phyloP scores from a whole-genome alignment of 2,113 vertebrate genomes.

The Lycaon pictus region DNA sequence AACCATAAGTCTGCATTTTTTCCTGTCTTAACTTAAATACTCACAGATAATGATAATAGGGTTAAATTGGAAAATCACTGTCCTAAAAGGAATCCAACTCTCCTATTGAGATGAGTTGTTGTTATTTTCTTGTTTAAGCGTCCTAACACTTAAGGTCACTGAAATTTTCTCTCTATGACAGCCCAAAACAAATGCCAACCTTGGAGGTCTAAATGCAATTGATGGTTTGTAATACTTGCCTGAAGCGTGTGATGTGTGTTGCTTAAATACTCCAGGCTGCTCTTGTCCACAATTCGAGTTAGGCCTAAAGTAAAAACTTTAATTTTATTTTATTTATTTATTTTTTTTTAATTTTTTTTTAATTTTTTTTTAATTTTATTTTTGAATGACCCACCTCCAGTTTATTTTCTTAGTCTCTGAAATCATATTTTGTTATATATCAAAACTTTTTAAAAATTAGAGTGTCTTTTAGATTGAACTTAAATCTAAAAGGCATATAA shows the following conservation, averaged over 20 bases:
- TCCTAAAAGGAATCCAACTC: background rate
- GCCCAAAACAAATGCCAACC: background rate
- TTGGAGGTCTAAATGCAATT: conserved; percentile 3
- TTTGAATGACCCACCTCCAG: background rate
- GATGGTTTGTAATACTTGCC: background rate
- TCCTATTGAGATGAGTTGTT: background rate
- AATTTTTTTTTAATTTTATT: conserved; percentile 1
- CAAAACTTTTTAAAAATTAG: background rate
- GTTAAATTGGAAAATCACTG: conserved; percentile 26
- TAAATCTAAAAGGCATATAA: conserved; percentile 1
- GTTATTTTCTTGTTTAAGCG: background rate
- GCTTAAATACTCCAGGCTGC: background rate
- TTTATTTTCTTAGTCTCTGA: conserved; percentile 44
- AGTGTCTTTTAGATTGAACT: conserved; percentile 29
- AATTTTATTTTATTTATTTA: conserved; percentile 31
- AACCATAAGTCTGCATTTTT: background rate
- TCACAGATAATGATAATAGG: background rate
- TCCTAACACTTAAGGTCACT: background rate
- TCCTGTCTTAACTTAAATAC: conserved; percentile 5
- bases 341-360: no score
- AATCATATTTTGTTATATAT: background rate
- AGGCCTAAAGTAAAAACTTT: background rate
- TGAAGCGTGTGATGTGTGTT: background rate
- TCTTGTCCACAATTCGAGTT: background rate
- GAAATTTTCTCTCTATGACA: conserved; percentile 5